Base-by-base conservation (phyloP, 2,888 invertebrate genomes). In the Falcaria lacertinaria region DNA sequence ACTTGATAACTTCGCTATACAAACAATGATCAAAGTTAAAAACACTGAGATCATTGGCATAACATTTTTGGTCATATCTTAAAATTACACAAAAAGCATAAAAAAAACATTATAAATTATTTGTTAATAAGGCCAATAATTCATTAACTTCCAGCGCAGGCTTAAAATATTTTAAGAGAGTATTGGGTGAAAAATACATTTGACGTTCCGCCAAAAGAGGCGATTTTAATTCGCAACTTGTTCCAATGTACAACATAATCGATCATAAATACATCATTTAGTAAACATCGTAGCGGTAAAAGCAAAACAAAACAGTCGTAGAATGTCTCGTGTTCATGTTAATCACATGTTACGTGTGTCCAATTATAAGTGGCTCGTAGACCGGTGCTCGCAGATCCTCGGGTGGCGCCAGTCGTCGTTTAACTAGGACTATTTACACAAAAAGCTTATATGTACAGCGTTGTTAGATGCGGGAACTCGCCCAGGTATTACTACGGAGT, bases 101-200 rank as follows among this genome's bases (percentile, higher is more conserved):
- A 75, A 28, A 22, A 76, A 63, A 69, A 58, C 67, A 70, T 74
- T 65, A 63, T 61, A 69, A 67, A 66, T 67, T 70, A 68, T 66
- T 60, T 70, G 88, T 88, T 88, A 88, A 86, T 88, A 76, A 80
- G 80, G 83, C 84, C 81, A 78, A 76, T 80, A 76, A 76, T 74
- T 64, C 57, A 62, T 65, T 65, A 78, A 74, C 68, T 74, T 70
- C 69, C 65, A 81, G 84, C 74, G 74, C 84, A 86, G 82, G 84
- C 80, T 85, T 78, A 74, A 74, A 71, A 67, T 74, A 74, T 73
- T 72, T 63, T 64, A 71, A 75, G 69, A 86, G 88, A 89, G 89
- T 87, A 87, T 88, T 89, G 89, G 89, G 89, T 89, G 89, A 89
- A 89, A 89, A 89, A 84, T 89, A 89, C 88, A 84, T 86, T 74